phyloP scores from a whole-genome alignment of 2,888 invertebrate species.

The Ferdinandea cuprea region DNA sequence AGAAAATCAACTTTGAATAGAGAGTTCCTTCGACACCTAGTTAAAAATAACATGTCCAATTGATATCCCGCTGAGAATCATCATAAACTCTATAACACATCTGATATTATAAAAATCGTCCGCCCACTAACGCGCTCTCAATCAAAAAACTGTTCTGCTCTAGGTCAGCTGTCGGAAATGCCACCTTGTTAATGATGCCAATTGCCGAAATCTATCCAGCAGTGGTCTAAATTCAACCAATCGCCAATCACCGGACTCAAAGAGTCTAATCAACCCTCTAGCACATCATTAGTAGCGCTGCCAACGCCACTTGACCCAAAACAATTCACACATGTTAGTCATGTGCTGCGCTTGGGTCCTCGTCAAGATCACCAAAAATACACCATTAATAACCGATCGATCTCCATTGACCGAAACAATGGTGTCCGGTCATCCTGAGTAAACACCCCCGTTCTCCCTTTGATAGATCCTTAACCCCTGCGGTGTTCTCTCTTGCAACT shows the following conservation, averaged over 20 bases:
- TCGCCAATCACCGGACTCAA: conserved; percentile 51
- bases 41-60: conserved; percentile 45
- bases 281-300: conserved; percentile 54
- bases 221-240: conserved; percentile 44
- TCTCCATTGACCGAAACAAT: conserved; percentile 69
- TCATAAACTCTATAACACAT: conserved; percentile 51
- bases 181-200: conserved; percentile 65
- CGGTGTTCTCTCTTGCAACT: conserved; percentile 62
- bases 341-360: conserved; percentile 25
- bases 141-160: conserved; percentile 32
- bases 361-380: conserved; percentile 53
- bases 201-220: conserved; percentile 52
- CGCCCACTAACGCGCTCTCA: conserved; percentile 37
- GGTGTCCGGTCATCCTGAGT: conserved; percentile 61
- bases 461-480: conserved; percentile 48
- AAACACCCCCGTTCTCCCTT: conserved; percentile 60
- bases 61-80: conserved; percentile 46
- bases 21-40: conserved; percentile 57
- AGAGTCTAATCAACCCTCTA: conserved; percentile 53
- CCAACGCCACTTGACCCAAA: conserved; percentile 66
- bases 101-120: conserved; percentile 54
- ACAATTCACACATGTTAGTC: conserved; percentile 73
- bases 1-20: background rate
- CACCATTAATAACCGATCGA: conserved; percentile 73
- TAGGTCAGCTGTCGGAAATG: conserved; percentile 71